phyloP scores from a whole-genome alignment of 2,888 invertebrate species.

The Cremastobaeus sp. region DNA sequence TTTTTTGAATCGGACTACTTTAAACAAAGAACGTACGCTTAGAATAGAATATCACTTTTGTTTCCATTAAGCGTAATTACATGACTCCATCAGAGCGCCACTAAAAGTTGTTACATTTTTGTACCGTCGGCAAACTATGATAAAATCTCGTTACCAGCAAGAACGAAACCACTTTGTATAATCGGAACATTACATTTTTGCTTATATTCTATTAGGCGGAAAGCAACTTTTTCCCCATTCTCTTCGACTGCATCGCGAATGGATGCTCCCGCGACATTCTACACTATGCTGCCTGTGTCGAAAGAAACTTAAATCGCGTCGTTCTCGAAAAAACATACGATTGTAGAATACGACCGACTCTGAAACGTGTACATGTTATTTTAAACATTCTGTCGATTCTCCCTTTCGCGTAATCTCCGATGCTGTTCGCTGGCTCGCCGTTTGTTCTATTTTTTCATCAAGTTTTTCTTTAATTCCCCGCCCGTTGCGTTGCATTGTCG shows the following conservation, averaged over 20 bases:
- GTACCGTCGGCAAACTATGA: neutral
- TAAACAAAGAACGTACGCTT: no score
- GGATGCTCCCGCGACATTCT: neutral
- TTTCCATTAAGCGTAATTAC: no score
- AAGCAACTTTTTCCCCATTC: conserved; percentile 9
- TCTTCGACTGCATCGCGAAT: conserved; percentile 5
- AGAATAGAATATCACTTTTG: no score
- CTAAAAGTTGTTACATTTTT: conserved; percentile 6
- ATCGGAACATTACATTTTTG: conserved; percentile 2
- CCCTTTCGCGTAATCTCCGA: conserved; percentile 12
- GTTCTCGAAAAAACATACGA: conserved; percentile 13
- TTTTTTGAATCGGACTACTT: no score
- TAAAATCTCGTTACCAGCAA: conserved; percentile 14
- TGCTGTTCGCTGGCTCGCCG: no score
- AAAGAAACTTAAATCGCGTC: conserved; percentile 21
- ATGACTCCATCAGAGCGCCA: no score
- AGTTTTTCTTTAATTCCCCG: no score
- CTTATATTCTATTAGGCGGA: conserved; percentile 11
- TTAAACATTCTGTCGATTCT: neutral
- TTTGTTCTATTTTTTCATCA: no score
- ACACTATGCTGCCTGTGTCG: neutral
- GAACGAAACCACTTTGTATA: conserved; percentile 3
- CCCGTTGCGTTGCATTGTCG: neutral
- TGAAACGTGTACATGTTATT: conserved; percentile 21
- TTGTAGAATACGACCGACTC: conserved; percentile 2